Percentiles rank a stretch among this genome's conserved stretches.
Evolutionary conservation across 2,797 vertebrate species (phyloP).

Genomic region (Neomorphus geoffroyi): DNA sequence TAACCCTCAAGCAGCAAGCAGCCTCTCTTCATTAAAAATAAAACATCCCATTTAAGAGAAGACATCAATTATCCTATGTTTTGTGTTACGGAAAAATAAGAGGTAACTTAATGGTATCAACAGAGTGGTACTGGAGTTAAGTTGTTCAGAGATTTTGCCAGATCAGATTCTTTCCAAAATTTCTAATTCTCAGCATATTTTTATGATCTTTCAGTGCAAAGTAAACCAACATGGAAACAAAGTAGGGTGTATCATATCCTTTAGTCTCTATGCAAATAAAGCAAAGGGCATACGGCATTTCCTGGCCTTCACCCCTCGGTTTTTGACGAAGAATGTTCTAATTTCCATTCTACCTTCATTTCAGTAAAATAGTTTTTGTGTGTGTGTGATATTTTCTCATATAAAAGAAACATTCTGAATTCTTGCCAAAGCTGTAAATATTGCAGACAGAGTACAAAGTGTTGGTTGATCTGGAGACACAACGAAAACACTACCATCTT

Average conservation of each 20-base stretch:
- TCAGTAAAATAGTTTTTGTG: neutral
- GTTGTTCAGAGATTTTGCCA: neutral
- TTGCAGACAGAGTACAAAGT: neutral
- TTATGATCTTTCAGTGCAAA: neutral
- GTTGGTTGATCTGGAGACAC: neutral
- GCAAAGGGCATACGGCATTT: neutral
- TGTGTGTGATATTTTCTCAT: neutral
- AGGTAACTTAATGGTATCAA: neutral
- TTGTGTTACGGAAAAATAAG: neutral
- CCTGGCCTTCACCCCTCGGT: neutral
- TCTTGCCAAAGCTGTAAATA: neutral
- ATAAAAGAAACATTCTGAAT: neutral
- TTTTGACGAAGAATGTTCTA: neutral
- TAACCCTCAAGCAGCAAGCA: neutral
- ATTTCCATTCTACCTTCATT: neutral
- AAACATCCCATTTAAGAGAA: neutral
- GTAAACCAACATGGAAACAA: neutral
- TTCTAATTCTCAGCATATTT: neutral
- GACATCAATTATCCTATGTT: neutral
- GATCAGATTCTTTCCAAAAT: neutral
- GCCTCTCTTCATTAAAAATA: constrained; percentile 17
- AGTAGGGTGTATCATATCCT: neutral
- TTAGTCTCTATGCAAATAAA: neutral
- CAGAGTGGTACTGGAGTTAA: neutral
- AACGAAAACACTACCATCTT: neutral